A percentile compares a stretch with the other conserved stretches of the same genome.
Conservation (phyloP, 2,888 invertebrate species). For the Chamaedrilus cognettii region DNA sequence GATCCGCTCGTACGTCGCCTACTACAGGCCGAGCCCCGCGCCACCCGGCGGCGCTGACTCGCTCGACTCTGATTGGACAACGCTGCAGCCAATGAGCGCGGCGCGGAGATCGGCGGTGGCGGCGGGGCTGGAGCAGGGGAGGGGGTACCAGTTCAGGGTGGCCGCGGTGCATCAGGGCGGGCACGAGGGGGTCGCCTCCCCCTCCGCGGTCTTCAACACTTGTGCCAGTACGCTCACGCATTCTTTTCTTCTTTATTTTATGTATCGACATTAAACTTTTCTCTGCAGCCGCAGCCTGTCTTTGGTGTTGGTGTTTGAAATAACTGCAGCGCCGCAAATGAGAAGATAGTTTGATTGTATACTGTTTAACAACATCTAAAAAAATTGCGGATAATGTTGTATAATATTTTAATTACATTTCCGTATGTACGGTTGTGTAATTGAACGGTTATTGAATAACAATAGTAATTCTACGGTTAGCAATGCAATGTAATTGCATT, state of each 20-base stretch:
- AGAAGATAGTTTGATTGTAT: too few species aligned
- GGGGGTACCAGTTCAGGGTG: slow-evolving; percentile 30
- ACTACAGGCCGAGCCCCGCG: slow-evolving; percentile 20
- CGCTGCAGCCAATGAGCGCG: background rate
- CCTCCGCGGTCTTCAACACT: slow-evolving; percentile 24
- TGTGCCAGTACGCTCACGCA: slow-evolving; percentile 32
- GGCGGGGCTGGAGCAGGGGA: slow-evolving; percentile 12
- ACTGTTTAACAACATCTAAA: too few species aligned
- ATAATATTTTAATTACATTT: too few species aligned
- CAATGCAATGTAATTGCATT: too few species aligned
- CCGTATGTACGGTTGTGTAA: too few species aligned
- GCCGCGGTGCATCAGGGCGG: slow-evolving; percentile 30
- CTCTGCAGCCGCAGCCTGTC: too few species aligned
- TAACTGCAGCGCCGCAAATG: too few species aligned
- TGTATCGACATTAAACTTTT: too few species aligned
- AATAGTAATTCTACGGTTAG: too few species aligned
- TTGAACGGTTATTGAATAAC: too few species aligned
- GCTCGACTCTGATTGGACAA: background rate
- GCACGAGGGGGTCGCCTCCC: slow-evolving; percentile 27
- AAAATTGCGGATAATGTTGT: too few species aligned
- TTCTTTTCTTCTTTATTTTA: background rate
- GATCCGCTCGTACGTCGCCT: slow-evolving; percentile 31
- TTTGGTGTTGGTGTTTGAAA: too few species aligned
- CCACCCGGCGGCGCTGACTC: background rate
- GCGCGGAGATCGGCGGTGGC: background rate